A percentile compares a stretch with the other conserved stretches of the same genome.
Conservation (phyloP, 64 coral and sea anemone species). For the Orbicella faveolata region DNA sequence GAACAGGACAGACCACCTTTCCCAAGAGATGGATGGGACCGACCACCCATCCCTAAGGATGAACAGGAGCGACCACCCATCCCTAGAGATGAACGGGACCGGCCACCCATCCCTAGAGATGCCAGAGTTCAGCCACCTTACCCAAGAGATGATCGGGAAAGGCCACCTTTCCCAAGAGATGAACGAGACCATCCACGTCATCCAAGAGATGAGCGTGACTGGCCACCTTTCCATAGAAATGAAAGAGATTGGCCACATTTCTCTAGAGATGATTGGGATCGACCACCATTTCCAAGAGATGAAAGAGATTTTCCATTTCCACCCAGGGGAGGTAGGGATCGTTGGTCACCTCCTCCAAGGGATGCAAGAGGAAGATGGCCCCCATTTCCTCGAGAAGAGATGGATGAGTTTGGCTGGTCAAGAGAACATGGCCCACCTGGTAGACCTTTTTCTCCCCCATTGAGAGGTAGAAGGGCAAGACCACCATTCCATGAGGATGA, state of each 20-base stretch:
- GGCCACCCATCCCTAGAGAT: conserved; percentile 23
- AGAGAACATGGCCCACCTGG: conserved; percentile 27
- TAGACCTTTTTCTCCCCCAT: conserved; percentile 25
- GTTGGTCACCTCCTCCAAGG: conserved; percentile 42
- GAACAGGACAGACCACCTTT: conserved; percentile 27
- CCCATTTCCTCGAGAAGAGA: conserved; percentile 32
- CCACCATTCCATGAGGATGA: conserved; percentile 24
- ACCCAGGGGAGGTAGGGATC: conserved; percentile 13
- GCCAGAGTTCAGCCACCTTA: conserved; percentile 7
- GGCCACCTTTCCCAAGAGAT: conserved; percentile 46
- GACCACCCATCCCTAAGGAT: conserved; percentile 30
- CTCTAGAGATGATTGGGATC: neutral
- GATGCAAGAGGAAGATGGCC: conserved; percentile 51
- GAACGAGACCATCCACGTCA: conserved; percentile 17
- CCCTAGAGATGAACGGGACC: neutral
- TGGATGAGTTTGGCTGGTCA: conserved; percentile 20
- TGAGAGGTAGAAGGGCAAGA: conserved; percentile 33
- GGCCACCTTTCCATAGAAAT: conserved; percentile 24
- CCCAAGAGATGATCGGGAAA: conserved; percentile 28
- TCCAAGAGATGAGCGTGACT: conserved; percentile 52
- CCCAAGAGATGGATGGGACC: conserved; percentile 35
- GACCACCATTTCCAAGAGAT: conserved; percentile 49
- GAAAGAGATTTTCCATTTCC: conserved; percentile 52
- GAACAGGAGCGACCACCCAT: conserved; percentile 42
- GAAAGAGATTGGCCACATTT: conserved; percentile 48